Evolutionary conservation across 35 echinoderm and acorn worm genomes (phyloP).

Genomic region (Strongylocentrotus purpuratus): DNA sequence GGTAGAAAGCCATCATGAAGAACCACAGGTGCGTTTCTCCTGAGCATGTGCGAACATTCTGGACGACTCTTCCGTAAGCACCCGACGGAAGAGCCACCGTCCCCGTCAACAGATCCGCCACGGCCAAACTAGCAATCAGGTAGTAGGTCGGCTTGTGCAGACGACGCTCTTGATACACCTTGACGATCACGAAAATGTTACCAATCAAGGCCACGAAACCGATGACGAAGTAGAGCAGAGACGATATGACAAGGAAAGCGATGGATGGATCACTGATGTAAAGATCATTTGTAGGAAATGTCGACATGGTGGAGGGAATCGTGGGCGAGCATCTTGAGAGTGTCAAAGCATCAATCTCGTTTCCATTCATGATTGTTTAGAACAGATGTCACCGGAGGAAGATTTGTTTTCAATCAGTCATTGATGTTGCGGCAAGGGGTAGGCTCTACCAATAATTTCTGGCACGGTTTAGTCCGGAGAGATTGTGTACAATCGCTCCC

Average conservation of each 20-base stretch:
- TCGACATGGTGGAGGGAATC: not conserved
- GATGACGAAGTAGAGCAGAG: not conserved
- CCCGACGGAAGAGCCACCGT: not conserved
- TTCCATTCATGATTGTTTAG: too few species aligned
- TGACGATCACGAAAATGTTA: conserved; percentile 44
- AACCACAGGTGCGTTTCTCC: conserved; percentile 37
- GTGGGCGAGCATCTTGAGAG: too few species aligned
- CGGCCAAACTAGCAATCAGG: conserved; percentile 55
- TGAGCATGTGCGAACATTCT: conserved; percentile 30
- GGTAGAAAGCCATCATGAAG: conserved; percentile 38
- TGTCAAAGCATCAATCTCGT: too few species aligned
- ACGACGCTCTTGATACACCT: conserved; percentile 4
- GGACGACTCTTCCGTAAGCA: conserved; percentile 11
- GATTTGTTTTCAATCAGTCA: too few species aligned
- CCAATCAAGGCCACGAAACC: not conserved
- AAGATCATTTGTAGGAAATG: not conserved
- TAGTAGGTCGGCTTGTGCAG: conserved; percentile 42
- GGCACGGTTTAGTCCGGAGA: too few species aligned
- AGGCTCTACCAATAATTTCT: too few species aligned
- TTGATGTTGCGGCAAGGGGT: too few species aligned
- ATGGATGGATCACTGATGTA: not conserved
- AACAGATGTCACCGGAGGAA: too few species aligned
- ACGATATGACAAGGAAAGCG: not conserved
- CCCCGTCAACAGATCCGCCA: conserved; percentile 51
- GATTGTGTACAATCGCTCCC: too few species aligned